Evolutionary conservation across 2,888 invertebrate species (phyloP).

Genomic region (Thecophora atra): DNA sequence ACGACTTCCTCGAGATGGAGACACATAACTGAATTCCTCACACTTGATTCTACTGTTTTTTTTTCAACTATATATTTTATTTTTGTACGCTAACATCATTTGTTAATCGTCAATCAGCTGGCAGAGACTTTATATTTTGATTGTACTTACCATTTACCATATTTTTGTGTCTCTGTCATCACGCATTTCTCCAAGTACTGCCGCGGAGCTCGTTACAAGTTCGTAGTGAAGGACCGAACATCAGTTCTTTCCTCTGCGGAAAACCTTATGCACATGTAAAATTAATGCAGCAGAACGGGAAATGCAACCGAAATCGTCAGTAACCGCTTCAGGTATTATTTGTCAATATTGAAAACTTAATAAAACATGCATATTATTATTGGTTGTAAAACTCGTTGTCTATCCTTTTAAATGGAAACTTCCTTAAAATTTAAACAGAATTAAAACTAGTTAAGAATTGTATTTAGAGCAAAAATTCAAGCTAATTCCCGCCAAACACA

Average conservation of each 20-base stretch:
- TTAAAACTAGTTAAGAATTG: too few relatives aligned
- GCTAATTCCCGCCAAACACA: too few relatives aligned
- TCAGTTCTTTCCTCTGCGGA: not conserved
- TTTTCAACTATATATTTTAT: not conserved
- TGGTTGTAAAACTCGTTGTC: not conserved
- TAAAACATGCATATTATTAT: not conserved
- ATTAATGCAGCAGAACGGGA: not conserved
- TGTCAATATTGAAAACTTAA: not conserved
- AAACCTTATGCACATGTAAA: slow-evolving; percentile 1
- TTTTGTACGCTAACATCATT: slow-evolving; percentile 12
- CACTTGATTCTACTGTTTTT: not conserved
- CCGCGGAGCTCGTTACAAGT: slow-evolving; percentile 5
- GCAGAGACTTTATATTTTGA: slow-evolving; percentile 1
- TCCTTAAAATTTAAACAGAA: too few relatives aligned
- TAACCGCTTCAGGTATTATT: not conserved
- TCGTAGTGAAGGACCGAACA: not conserved
- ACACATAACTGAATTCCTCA: slow-evolving; percentile 42
- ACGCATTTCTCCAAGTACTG: not conserved
- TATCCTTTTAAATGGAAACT: too few relatives aligned
- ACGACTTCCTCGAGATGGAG: slow-evolving; percentile 53
- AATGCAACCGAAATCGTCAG: not conserved
- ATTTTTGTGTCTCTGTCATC: not conserved
- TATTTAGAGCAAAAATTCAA: too few relatives aligned
- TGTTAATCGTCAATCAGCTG: not conserved
- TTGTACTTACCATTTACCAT: not conserved